Conservation (phyloP, 2,113 vertebrate genomes). For the Ailuropoda melanoleuca region DNA sequence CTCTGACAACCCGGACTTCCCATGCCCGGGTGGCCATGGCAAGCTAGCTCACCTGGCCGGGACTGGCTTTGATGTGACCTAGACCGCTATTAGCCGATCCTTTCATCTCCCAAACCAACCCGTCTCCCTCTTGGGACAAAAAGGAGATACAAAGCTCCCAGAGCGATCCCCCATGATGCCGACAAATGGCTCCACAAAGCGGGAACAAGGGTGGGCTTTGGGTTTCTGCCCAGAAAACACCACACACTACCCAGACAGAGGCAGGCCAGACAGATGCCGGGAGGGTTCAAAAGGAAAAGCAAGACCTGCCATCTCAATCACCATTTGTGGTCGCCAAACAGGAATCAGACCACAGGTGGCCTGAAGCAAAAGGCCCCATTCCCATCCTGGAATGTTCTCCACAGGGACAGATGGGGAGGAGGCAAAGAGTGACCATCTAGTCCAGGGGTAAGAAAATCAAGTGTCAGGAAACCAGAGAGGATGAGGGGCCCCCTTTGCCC, state of each 20-base stretch:
- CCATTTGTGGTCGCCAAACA: fast-evolving
- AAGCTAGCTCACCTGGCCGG: not conserved
- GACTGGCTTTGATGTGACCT: constrained; percentile 39
- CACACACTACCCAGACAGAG: not conserved
- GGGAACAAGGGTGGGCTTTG: not conserved
- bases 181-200: not conserved
- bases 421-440: not conserved
- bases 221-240: constrained; percentile 29
- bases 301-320: not conserved
- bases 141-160: not conserved
- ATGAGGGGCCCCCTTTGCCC: not conserved
- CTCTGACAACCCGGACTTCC: not conserved
- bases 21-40: not conserved
- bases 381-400: not conserved
- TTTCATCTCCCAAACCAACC: constrained; percentile 50
- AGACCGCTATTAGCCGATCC: not conserved
- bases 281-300: constrained; percentile 25
- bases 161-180: not conserved
- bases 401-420: not conserved
- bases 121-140: not conserved
- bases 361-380: not conserved
- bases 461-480: not conserved
- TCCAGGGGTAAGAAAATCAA: not conserved
- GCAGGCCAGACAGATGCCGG: not conserved
- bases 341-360: not conserved